Percentiles rank a stretch among this genome's conserved stretches.
Conservation (phyloP, 2,888 invertebrate genomes). For the Tuberolachnus salignus region DNA sequence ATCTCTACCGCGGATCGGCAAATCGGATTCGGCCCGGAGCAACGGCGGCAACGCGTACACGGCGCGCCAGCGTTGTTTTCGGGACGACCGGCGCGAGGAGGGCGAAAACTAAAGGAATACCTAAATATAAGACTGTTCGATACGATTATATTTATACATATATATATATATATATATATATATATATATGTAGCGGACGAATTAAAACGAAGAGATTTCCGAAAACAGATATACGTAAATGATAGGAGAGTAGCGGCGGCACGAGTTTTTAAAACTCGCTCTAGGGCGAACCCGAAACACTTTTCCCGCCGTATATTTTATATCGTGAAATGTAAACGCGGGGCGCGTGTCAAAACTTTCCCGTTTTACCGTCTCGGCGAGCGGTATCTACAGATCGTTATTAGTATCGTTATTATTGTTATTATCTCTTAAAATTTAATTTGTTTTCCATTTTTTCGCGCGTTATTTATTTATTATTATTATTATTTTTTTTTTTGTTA, state of each 20-base stretch:
- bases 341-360: conserved; percentile 10
- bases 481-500: too few relatives aligned
- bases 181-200: conserved; percentile 10
- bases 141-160: conserved; percentile 6
- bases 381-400: neutral
- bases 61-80: too few relatives aligned
- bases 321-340: neutral
- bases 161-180: neutral
- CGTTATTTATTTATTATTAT: neutral
- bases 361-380: neutral
- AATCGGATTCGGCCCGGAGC: neutral
- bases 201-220: conserved; percentile 32
- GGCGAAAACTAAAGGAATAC: neutral
- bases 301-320: neutral
- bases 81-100: too few relatives aligned
- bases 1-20: too few relatives aligned
- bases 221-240: conserved; percentile 1
- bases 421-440: conserved; percentile 8
- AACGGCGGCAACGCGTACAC: neutral
- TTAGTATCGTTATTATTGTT: neutral
- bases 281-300: neutral
- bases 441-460: neutral
- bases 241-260: neutral
- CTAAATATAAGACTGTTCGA: neutral
- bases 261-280: conserved; percentile 35